A percentile compares a stretch with the other conserved stretches of the same genome.
phyloP scores from a whole-genome alignment of 2,888 invertebrate genomes.

The Allophyes oxyacanthae region DNA sequence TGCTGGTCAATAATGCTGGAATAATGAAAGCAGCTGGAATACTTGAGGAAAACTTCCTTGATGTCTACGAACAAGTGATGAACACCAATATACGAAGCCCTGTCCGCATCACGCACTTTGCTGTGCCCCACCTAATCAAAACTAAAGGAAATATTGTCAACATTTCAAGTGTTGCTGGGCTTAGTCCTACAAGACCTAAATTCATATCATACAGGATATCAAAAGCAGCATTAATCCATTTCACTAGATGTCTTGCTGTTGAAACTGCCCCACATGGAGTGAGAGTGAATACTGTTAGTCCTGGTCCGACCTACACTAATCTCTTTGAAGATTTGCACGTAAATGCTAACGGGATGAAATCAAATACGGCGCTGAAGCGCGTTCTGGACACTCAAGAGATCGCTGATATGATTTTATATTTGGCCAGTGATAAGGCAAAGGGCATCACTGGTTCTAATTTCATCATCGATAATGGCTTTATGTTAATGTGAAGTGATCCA shows the following conservation, averaged over 20 bases:
- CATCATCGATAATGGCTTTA: slow-evolving; percentile 43
- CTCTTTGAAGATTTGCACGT: slow-evolving; percentile 64
- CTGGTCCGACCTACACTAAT: slow-evolving; percentile 79
- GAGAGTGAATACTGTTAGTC: slow-evolving; percentile 86
- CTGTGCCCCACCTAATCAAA: slow-evolving; percentile 57
- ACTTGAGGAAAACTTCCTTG: slow-evolving; percentile 24
- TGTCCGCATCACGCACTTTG: slow-evolving; percentile 51
- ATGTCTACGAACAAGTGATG: slow-evolving; percentile 51
- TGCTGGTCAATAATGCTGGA: slow-evolving; percentile 40
- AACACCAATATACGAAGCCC: slow-evolving; percentile 55
- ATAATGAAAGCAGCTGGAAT: slow-evolving; percentile 26
- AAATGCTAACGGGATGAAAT: slow-evolving; percentile 4
- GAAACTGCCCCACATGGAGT: slow-evolving; percentile 93
- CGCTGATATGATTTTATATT: slow-evolving; percentile 42
- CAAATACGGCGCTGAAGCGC: not conserved
- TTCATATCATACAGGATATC: slow-evolving; percentile 69
- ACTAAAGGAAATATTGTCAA: slow-evolving; percentile 61
- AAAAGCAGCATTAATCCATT: slow-evolving; percentile 65
- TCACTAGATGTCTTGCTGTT: slow-evolving; percentile 75
- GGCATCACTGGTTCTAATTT: slow-evolving; percentile 47
- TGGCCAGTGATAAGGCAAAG: slow-evolving; percentile 53
- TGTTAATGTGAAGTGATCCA: slow-evolving; percentile 4
- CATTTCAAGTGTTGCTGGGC: slow-evolving; percentile 55
- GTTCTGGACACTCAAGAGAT: slow-evolving; percentile 38
- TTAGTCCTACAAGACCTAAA: slow-evolving; percentile 89